Percentiles rank a stretch among this genome's conserved stretches.
Evolutionary conservation across 2,797 vertebrate species (phyloP).

Genomic region (Morelia viridis): DNA sequence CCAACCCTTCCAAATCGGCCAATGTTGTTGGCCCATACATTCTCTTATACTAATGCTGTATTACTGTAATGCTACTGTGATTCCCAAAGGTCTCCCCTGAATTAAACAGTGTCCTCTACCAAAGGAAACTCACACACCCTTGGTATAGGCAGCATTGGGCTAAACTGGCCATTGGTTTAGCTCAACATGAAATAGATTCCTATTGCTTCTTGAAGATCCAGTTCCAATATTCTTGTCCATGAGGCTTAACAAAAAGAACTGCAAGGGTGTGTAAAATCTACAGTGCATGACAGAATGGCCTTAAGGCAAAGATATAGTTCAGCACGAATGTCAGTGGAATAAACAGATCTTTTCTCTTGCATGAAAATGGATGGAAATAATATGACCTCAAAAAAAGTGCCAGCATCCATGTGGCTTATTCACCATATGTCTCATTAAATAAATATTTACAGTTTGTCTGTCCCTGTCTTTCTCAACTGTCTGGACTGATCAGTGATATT

Average conservation of each 20-base stretch:
- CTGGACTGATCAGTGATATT: constrained; percentile 61
- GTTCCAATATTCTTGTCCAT: background rate
- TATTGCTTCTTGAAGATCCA: background rate
- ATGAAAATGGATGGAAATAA: constrained; percentile 73
- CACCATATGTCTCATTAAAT: constrained; percentile 76
- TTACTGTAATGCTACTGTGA: background rate
- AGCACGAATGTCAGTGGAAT: constrained; percentile 65
- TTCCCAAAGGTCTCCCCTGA: background rate
- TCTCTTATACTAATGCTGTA: background rate
- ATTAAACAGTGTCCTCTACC: background rate
- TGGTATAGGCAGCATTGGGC: background rate
- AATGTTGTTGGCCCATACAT: background rate
- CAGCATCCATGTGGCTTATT: constrained; percentile 73
- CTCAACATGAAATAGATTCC: background rate
- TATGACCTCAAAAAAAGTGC: constrained; percentile 63
- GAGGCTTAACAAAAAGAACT: background rate
- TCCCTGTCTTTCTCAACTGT: constrained; percentile 73
- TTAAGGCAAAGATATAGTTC: constrained; percentile 54
- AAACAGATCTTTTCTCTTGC: constrained; percentile 71
- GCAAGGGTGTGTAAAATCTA: background rate
- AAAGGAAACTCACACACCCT: background rate
- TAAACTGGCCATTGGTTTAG: background rate
- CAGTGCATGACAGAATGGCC: background rate
- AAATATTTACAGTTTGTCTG: constrained; percentile 77
- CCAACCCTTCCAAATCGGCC: background rate